Base-by-base conservation (phyloP, 2,888 invertebrate genomes). In the Pelosia muscerda region DNA sequence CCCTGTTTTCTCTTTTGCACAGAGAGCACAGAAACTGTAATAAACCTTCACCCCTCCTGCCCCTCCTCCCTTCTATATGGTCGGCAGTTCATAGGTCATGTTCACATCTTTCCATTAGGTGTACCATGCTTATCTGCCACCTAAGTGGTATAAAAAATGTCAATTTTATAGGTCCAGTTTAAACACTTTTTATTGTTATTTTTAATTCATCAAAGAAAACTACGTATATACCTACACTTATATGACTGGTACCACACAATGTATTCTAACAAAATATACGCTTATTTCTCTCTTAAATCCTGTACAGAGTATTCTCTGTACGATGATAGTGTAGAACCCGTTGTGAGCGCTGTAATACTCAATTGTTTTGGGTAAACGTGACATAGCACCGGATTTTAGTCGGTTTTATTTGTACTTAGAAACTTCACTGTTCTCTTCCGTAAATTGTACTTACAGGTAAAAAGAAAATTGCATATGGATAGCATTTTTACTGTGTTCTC, bases 401-500 rank as follows among this genome's bases (percentile, higher is more conserved):
- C 42, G 42, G 19, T 42, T 42, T 42, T 42, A 42, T 49, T 49
- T 49, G 19, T 49, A 49, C n/a, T 49, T 49, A 49, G 49, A 49
- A n/a, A 49, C n/a, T n/a, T 49, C 49, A n/a, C 49, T n/a, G n/a
- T 49, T 49, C n/a, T n/a, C 49, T 49, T 49, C 49, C 19, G 49
- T 49, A n/a, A 49, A 72, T 75, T 65, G 73, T 72, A 75, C 66
- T 68, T n/a, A 9, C 42, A 19, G n/a, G 49, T n/a, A 49, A 42
- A n/a, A 9, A n/a, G 6, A 49, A 49, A 0, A n/a, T n/a, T 49
- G 8, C 8, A 49, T 49, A n/a, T n/a, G n/a, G 49, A 49, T 49
- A 49, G 19, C 8, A 9, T 19, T 9, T 9, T 19, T 38, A 15
- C 15, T 38, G 15, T 38, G 5, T 38, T 15, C 31, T n/a, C n/a